Percentiles rank a stretch among this genome's conserved stretches.
These are phyloP conservation scores for Matsumyia berberina DNA, from an alignment of 2,888 invertebrate species.

Conservation along the genomic window DNA sequence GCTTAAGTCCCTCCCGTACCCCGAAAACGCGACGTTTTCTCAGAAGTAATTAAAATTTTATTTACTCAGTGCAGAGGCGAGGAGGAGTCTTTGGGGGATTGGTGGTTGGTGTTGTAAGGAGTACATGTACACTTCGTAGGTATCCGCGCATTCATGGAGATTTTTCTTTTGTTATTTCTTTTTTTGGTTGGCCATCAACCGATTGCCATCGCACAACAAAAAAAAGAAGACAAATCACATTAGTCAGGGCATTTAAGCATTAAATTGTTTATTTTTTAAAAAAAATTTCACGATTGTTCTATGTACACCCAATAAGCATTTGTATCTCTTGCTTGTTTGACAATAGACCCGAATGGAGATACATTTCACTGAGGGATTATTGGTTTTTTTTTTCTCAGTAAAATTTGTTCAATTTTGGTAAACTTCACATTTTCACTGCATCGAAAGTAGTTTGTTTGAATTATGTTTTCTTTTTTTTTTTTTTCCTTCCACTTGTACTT, in stretches of 20 bases:
- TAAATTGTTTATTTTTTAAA: not conserved
- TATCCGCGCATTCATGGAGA: slow-evolving; percentile 29
- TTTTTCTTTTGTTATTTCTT: slow-evolving; percentile 9
- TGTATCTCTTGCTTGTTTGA: not conserved
- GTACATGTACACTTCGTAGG: slow-evolving; percentile 1
- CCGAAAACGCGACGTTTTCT: slow-evolving; percentile 40
- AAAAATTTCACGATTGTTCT: not conserved
- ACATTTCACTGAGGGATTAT: slow-evolving; percentile 7
- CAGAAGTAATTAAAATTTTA: slow-evolving; percentile 55
- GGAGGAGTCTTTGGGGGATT: slow-evolving; percentile 33
- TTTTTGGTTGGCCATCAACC: not conserved
- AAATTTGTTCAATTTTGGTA: slow-evolving; percentile 3
- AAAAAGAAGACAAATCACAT: too few relatives aligned
- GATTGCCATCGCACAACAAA: too few relatives aligned
- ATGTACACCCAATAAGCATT: not conserved
- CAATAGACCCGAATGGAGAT: slow-evolving; percentile 30
- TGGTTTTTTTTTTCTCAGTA: not conserved
- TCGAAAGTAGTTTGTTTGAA: slow-evolving; percentile 58
- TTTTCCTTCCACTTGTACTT: slow-evolving; percentile 25
- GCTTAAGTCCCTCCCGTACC: slow-evolving; percentile 27
- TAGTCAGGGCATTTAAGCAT: too few relatives aligned
- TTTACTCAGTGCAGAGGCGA: slow-evolving; percentile 27
- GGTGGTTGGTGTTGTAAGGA: slow-evolving; percentile 14
- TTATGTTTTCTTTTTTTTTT: slow-evolving; percentile 41
- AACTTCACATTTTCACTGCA: slow-evolving; percentile 42